phyloP scores from a whole-genome alignment of 1,140 invertebrate species.

The Drosophila quadrilineata region DNA sequence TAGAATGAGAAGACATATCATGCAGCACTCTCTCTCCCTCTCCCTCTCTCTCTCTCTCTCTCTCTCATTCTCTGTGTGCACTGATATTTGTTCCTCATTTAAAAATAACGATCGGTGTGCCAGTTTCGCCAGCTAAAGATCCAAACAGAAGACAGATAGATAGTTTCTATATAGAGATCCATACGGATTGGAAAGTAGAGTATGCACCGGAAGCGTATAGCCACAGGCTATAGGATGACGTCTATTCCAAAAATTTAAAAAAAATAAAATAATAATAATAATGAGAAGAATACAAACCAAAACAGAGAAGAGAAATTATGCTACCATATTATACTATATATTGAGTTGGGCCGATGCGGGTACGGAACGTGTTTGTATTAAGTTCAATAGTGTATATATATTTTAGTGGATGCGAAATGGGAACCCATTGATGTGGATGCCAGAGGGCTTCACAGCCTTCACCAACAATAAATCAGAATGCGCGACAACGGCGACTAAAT shows the following conservation, averaged over 20 bases:
- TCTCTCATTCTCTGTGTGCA: constrained; percentile 14
- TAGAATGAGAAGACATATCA: no score
- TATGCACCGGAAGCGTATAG: constrained; percentile 61
- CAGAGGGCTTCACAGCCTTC: no score
- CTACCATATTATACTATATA: no score
- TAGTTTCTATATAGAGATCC: no score
- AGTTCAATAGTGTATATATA: constrained; percentile 9
- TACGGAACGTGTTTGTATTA: constrained; percentile 3
- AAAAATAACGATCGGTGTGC: constrained; percentile 70
- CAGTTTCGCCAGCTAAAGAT: constrained; percentile 58
- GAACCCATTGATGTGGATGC: constrained; percentile 25
- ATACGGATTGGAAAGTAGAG: not conserved
- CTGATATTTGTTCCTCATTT: constrained; percentile 71
- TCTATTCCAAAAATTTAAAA: constrained; percentile 53
- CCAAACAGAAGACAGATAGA: not conserved
- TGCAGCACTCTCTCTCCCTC: no score
- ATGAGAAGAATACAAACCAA: no score
- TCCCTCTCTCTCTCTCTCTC: no score
- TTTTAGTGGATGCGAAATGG: constrained; percentile 62
- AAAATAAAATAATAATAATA: no score
- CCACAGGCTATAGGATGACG: constrained; percentile 51
- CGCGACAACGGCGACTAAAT: constrained; percentile 63
- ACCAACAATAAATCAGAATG: constrained; percentile 59
- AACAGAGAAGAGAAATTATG: no score
- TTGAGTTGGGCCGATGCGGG: no score